Conservation (phyloP, 2,888 invertebrate species). For the Hedya salicella region DNA sequence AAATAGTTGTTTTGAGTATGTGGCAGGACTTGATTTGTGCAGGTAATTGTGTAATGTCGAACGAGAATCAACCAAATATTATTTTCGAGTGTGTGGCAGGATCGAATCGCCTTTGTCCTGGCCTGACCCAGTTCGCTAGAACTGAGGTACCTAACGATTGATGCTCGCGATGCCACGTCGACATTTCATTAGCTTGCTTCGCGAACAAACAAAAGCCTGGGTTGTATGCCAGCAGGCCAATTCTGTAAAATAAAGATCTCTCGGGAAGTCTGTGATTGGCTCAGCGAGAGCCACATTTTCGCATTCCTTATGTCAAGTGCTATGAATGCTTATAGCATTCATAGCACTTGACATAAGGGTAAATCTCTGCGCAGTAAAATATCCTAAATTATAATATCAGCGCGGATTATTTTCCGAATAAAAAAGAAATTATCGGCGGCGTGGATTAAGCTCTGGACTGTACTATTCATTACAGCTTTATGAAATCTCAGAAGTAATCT, state of each 20-base stretch:
- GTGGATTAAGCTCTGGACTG: too few species aligned
- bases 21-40: too few species aligned
- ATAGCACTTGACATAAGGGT: too few species aligned
- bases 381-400: too few species aligned
- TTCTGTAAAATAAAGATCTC: neutral
- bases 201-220: constrained; percentile 6
- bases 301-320: too few species aligned
- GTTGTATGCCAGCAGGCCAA: neutral
- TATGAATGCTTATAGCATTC: too few species aligned
- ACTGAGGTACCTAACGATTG: constrained; percentile 3
- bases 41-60: too few species aligned
- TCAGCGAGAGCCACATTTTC: too few species aligned
- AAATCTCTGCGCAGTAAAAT: too few species aligned
- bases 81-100: neutral
- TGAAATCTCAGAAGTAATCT: neutral
- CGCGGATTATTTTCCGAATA: neutral
- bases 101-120: neutral
- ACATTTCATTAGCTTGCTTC: constrained; percentile 6
- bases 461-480: neutral
- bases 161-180: neutral
- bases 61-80: too few species aligned
- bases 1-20: too few species aligned
- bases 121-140: constrained; percentile 11
- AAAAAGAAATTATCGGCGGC: neutral
- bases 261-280: too few species aligned